A percentile compares a stretch with the other conserved stretches of the same genome.
Evolutionary conservation across 2,797 vertebrate genomes (phyloP).

Genomic region (Cyclopterus lumpus): DNA sequence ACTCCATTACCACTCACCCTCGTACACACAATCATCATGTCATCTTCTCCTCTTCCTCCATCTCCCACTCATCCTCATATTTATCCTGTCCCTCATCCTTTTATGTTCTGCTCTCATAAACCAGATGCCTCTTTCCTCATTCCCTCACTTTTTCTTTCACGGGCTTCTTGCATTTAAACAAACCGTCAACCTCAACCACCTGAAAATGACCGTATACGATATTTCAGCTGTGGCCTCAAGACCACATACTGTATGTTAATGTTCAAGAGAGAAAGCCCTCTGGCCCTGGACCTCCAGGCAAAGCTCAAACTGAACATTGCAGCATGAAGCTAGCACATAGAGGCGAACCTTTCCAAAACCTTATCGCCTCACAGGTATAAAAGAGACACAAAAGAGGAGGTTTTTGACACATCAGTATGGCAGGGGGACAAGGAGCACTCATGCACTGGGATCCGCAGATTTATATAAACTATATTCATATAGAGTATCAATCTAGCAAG

Average conservation of each 20-base stretch:
- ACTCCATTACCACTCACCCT: conserved; percentile 21
- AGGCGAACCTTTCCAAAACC: not conserved
- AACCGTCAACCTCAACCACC: not conserved
- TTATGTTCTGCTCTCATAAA: conserved; percentile 21
- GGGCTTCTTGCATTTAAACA: not conserved
- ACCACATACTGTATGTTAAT: not conserved
- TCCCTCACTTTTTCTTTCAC: not conserved
- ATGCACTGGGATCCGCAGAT: not conserved
- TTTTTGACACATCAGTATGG: not conserved
- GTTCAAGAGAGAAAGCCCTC: not conserved
- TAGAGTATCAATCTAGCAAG: not conserved
- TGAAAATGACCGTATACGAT: not conserved
- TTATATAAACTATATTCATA: not conserved
- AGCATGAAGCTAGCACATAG: not conserved
- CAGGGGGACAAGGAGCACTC: not conserved
- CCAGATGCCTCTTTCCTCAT: conserved; percentile 5
- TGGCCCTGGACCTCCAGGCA: not conserved
- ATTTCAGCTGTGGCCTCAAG: not conserved
- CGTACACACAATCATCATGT: conserved; percentile 9
- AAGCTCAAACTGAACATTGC: not conserved
- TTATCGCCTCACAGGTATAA: not conserved
- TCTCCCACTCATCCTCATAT: conserved; percentile 13
- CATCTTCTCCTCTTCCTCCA: conserved; percentile 4
- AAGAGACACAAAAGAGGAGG: not conserved
- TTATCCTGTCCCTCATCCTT: conserved; percentile 9